A percentile compares a stretch with the other conserved stretches of the same genome.
Conservation (phyloP, 1,140 invertebrate species). For the Zophobas morio region DNA sequence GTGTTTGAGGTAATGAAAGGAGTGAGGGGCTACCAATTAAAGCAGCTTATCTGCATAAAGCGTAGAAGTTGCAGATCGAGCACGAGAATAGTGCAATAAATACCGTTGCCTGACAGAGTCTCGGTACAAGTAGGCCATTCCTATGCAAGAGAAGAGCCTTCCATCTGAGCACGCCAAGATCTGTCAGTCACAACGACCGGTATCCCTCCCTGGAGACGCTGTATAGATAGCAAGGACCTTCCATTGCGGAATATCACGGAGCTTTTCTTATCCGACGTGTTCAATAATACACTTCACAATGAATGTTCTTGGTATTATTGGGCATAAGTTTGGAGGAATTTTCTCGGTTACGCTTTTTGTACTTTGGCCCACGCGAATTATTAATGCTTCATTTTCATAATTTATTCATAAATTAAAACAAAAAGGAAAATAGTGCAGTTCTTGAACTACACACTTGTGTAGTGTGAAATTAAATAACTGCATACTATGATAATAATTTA, state of each 20-base stretch:
- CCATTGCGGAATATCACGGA: conserved; percentile 39
- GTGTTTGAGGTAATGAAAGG: conserved; percentile 39
- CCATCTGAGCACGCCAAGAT: conserved; percentile 66
- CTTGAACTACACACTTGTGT: no score
- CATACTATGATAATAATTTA: no score
- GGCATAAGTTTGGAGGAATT: not conserved
- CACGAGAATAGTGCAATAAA: conserved; percentile 61
- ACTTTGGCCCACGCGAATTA: not conserved
- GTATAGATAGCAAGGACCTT: conserved; percentile 40
- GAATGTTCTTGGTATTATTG: conserved; percentile 17
- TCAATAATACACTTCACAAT: conserved; percentile 39
- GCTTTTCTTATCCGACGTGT: conserved; percentile 42
- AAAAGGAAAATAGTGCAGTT: not conserved
- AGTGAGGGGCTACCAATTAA: conserved; percentile 58
- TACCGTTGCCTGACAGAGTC: conserved; percentile 59
- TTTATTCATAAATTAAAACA: not conserved
- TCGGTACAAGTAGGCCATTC: conserved; percentile 65
- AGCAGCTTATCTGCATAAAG: conserved; percentile 64
- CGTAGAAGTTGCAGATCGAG: conserved; percentile 58
- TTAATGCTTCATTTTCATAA: not conserved
- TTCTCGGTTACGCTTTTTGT: not conserved
- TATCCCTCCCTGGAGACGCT: conserved; percentile 48
- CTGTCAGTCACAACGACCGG: conserved; percentile 63
- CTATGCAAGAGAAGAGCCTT: conserved; percentile 65
- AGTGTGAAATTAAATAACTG: no score